Evolutionary conservation across 2,113 vertebrate species (phyloP).

Genomic region (Probosciger aterrimus): DNA sequence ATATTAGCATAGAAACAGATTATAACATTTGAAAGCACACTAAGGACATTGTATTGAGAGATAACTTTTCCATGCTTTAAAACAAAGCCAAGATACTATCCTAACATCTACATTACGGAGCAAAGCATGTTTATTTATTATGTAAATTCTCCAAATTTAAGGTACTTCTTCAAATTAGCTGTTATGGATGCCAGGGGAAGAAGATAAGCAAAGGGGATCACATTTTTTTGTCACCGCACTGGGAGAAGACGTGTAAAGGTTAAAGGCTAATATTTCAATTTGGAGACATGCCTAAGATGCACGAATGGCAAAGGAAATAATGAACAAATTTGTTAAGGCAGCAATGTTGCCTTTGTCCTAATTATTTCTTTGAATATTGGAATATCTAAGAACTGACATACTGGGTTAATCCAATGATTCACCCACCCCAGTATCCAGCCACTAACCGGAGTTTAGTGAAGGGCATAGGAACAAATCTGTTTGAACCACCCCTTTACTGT

Average conservation of each 20-base stretch:
- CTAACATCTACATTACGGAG: background rate
- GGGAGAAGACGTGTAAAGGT: background rate
- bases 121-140: background rate
- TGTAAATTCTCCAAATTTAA: background rate
- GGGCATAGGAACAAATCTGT: background rate
- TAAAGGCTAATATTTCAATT: background rate
- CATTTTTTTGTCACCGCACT: background rate
- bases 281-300: background rate
- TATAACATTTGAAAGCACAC: background rate
- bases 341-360: background rate
- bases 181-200: background rate
- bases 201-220: background rate
- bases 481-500: background rate
- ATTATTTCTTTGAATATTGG: background rate
- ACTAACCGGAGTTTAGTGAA: background rate
- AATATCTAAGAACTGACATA: background rate
- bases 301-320: background rate
- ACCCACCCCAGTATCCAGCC: background rate
- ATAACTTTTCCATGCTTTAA: background rate
- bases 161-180: background rate
- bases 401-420: background rate
- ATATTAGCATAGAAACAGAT: background rate
- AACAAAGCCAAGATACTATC: background rate
- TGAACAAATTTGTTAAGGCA: background rate
- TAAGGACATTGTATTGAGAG: background rate